Base-by-base conservation (phyloP, 2,888 invertebrate genomes). In the Eueremaeus valkanovi region DNA sequence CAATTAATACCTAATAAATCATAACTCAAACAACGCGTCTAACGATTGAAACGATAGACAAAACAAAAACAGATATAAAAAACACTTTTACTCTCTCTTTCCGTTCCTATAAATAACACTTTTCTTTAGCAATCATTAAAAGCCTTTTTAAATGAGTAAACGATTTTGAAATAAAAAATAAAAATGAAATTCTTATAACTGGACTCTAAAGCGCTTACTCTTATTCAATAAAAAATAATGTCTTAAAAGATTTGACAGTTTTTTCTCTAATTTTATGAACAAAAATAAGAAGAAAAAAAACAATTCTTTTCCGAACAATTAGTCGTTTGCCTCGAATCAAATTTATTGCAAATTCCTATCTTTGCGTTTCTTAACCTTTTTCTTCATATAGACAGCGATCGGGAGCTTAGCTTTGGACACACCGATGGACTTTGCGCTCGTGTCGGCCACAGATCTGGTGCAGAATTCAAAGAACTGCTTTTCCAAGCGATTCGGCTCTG, bases 271-370 rank as follows among this genome's bases (percentile, higher is more conserved):
- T n/a, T n/a, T n/a, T n/a, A n/a, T n/a, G n/a, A n/a, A n/a, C n/a
- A n/a, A n/a, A n/a, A n/a, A n/a, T n/a, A n/a, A n/a, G n/a, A n/a
- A n/a, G n/a, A n/a, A n/a, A n/a, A n/a, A n/a, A n/a, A n/a, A n/a
- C n/a, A n/a, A n/a, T n/a, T n/a, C n/a, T n/a, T n/a, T n/a, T n/a
- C n/a, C n/a, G n/a, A n/a, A n/a, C n/a, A 36, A 36, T 45, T 45
- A 13, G 9, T 45, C n/a, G n/a, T 45, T 45, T 11, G 16, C 45
- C 16, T 45, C 45, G 16, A 45, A 6, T 45, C 11, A 45, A 45
- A 68, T 8, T 68, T 68, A 68, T 68, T 68, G 68, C 68, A 68
- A 42, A 42, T 68, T 68, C 11, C 68, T n/a, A 21, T 68, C 68
- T 24, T 68, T 68, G 3, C 68, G 40, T 68, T 68, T 68, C 42